These are phyloP conservation scores for Siphonodentalium dalli DNA, from an alignment of 2,888 invertebrate genomes.

Conservation along the genomic window DNA sequence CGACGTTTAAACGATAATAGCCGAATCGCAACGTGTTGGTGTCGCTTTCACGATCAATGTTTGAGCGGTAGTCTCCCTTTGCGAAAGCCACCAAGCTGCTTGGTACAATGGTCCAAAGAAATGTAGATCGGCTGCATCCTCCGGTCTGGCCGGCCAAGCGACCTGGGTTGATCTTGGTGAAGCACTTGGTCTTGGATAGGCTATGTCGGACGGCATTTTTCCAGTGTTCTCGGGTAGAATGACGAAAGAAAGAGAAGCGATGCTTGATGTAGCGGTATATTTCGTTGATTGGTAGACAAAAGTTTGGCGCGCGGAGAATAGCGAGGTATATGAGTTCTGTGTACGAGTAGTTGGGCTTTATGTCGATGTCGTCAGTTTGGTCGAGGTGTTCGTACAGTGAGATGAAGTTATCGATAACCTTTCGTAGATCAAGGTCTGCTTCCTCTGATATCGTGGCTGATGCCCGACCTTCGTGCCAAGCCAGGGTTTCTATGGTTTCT, in stretches of 20 bases:
- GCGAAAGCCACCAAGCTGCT: constrained; percentile 42
- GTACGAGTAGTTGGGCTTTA: constrained; percentile 47
- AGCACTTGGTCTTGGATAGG: constrained; percentile 46
- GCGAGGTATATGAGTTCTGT: constrained; percentile 46
- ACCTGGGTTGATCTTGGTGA: constrained; percentile 42
- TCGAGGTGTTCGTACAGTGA: constrained; percentile 39
- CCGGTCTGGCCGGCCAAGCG: constrained; percentile 25
- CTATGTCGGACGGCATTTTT: constrained; percentile 48
- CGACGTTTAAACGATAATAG: constrained; percentile 37
- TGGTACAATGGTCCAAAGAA: constrained; percentile 43
- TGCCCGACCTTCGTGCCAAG: no score
- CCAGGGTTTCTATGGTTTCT: no score
- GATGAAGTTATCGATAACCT: constrained; percentile 42
- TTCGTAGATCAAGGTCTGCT: constrained; percentile 35
- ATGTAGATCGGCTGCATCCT: constrained; percentile 35
- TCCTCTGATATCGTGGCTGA: no score
- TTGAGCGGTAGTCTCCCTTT: constrained; percentile 41
- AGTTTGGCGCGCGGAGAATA: constrained; percentile 41
- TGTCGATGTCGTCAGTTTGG: constrained; percentile 25
- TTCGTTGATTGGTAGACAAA: constrained; percentile 42
- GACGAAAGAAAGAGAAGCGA: constrained; percentile 38
- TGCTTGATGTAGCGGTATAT: constrained; percentile 43
- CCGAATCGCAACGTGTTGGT: constrained; percentile 41
- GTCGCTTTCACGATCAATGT: constrained; percentile 35
- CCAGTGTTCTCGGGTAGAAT: constrained; percentile 41